These are phyloP conservation scores for Pyxicephalus adspersus DNA, from an alignment of 2,113 vertebrate species.

Conservation along the genomic window DNA sequence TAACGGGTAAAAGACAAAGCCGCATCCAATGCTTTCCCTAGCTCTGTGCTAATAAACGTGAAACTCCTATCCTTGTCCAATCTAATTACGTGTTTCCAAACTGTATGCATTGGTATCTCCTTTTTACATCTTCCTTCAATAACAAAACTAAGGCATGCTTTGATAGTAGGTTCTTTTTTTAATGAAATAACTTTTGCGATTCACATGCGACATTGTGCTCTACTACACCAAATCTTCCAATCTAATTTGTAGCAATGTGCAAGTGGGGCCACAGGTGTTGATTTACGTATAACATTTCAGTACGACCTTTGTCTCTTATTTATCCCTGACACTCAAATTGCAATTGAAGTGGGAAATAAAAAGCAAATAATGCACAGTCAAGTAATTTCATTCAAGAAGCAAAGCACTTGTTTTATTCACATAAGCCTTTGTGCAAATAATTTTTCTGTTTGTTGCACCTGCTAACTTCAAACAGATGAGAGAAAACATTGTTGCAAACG, in stretches of 20 bases:
- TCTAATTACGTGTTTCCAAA: too few relatives aligned
- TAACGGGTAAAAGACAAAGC: too few relatives aligned
- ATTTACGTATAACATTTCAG: conserved; percentile 46
- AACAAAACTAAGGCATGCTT: not conserved
- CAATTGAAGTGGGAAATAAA: conserved; percentile 50
- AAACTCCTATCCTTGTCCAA: too few relatives aligned
- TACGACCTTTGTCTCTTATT: conserved; percentile 52
- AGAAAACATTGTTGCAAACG: conserved; percentile 52
- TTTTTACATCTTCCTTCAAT: not conserved
- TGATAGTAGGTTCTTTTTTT: not conserved
- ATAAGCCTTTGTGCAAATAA: conserved; percentile 57
- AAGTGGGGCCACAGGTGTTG: conserved; percentile 49
- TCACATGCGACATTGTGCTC: conserved; percentile 14
- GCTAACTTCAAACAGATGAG: conserved; percentile 49
- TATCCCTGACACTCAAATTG: conserved; percentile 52
- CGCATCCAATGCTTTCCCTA: too few relatives aligned
- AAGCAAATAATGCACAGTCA: conserved; percentile 55
- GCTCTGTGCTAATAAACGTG: too few relatives aligned
- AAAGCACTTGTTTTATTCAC: conserved; percentile 50
- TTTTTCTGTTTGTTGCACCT: conserved; percentile 55
- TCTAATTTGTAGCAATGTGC: conserved; percentile 40
- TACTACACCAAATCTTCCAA: conserved; percentile 8
- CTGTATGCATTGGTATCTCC: not conserved
- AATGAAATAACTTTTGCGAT: not conserved
- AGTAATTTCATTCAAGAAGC: conserved; percentile 55